Evolutionary conservation across 2,113 vertebrate species (phyloP), one percentile per base, ranked within the genome.

Genomic region (Heliornis fulica): DNA sequence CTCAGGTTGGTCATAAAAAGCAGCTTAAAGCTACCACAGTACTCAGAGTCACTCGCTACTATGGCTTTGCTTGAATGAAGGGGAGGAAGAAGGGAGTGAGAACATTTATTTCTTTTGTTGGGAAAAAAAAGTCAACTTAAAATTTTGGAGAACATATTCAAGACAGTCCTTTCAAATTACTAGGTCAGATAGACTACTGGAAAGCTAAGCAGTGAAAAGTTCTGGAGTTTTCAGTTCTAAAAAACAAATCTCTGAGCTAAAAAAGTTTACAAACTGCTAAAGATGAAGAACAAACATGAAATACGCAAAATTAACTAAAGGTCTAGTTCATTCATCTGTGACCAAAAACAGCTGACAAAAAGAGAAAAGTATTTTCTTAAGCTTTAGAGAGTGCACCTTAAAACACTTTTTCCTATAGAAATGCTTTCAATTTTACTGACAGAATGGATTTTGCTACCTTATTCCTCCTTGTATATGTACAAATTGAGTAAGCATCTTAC

Each of bases 1-100:
- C 94, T 96, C 84, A 93, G 68, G 89, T 97, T 93, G 83, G 81
- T 92, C 94, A 95, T 96, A 97, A 97, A 97, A 95, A 84, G 34
- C 80, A 96, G 95, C 85, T 93, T 90, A 88, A 83, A 97, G 70
- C 63, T 93, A 93, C 76, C 54, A 69, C 7, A 36, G 82, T 61
- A 86, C 85, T 97, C 63, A 80, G 83, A 85, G 31, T 15, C 36
- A 84, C 66, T 71, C 46, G 7, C 61, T 94, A 36, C 77, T 75
- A 45, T 31, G 36, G 65, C 26, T 88, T 93, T 96, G 66, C 50
- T 83, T 54, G 26, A 83, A 89, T 40, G 81, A 90, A 93, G 57
- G 7, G 40, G 51, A 93, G n/a, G 72, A 91, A 36, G 15, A 94
- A 87, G 6, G 9, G 61, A 90, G n/a, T 51, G 38, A 95, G 51